Percentiles rank a stretch among this genome's conserved stretches.
Evolutionary conservation across 2,888 invertebrate species (phyloP).

Genomic region (Eumerus sabulonum): DNA sequence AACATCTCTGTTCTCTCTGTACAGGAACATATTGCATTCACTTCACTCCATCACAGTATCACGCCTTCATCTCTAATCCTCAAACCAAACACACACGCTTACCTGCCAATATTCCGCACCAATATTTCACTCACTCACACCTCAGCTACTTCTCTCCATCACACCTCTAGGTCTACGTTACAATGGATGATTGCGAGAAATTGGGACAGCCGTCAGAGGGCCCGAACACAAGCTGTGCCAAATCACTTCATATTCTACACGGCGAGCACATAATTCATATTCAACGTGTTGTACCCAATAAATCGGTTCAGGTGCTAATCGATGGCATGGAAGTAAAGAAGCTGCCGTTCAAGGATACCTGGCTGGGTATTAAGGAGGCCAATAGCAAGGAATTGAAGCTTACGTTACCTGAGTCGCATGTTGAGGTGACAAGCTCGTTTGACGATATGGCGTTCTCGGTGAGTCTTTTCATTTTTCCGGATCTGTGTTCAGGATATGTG

Average conservation of each 20-base stretch:
- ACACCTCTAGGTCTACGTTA: constrained; percentile 87
- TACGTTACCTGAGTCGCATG: constrained; percentile 84
- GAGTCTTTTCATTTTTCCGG: constrained; percentile 40
- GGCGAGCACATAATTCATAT: constrained; percentile 83
- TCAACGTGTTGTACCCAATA: constrained; percentile 77
- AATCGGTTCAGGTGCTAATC: constrained; percentile 75
- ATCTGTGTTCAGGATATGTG: constrained; percentile 5
- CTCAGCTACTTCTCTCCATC: constrained; percentile 21
- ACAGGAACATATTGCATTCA: constrained; percentile 21
- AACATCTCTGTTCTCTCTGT: constrained; percentile 2
- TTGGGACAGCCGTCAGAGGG: constrained; percentile 72
- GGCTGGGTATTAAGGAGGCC: constrained; percentile 82
- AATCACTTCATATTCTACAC: constrained; percentile 84
- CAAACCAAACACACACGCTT: constrained; percentile 21
- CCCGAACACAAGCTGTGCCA: constrained; percentile 82
- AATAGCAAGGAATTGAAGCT: constrained; percentile 83
- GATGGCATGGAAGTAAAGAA: constrained; percentile 76
- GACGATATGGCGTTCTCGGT: constrained; percentile 80
- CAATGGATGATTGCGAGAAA: constrained; percentile 85
- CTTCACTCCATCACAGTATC: constrained; percentile 35
- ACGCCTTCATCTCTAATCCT: constrained; percentile 22
- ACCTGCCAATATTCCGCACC: constrained; percentile 29
- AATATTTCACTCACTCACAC: not conserved
- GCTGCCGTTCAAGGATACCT: constrained; percentile 81
- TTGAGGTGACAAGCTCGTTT: constrained; percentile 82